Evolutionary conservation across 1,140 invertebrate genomes (phyloP), one percentile per base, ranked within the genome.

Genomic region (Cotesia typhae): DNA sequence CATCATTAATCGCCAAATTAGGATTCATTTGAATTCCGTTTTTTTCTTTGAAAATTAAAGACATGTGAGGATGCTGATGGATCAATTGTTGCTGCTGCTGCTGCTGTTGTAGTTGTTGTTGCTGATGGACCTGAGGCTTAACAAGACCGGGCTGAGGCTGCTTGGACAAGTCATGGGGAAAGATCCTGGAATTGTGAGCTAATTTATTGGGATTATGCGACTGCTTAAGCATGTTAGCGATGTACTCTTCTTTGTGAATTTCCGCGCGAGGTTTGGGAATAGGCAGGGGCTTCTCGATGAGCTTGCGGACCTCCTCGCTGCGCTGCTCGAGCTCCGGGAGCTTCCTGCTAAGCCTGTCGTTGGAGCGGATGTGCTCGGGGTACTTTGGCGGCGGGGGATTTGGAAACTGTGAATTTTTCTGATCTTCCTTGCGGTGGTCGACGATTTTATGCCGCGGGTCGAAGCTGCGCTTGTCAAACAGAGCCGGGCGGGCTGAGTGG

Each of bases 241-340:
- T 75, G 47, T 82, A 83, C 1, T 84, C 81, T 10, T 81, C 74
- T 28, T 84, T 84, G 0, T 78, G 76, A 0, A 69, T 2, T 81
- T 74, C 67, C 10, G 51, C 55, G 12, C 55, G 41, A 0, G 81
- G 78, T 61, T 85, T 85, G 0, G 81, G 78, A 2, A 65, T 66
- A 6, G 76, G 76, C 36, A 84, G 20, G 0, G 84, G 81, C 35
- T 86, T 85, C 12, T 85, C 85, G 1, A 86, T 85, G 0, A 85
- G 53, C 47, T 87, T 86, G 0, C 84, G 73, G 4, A 84, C 84
- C 9, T 87, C 85, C 3, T 87, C 84, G 14, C 74, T 78, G 59
- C 84, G 79, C 17, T 84, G 81, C 20, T 85, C 83, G 3, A 81
- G 60, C 4, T 85, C 84, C 4, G 47, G 10, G 4, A 76, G 71